phyloP scores from a whole-genome alignment of 2,888 invertebrate genomes.

The Agrochola litura region DNA sequence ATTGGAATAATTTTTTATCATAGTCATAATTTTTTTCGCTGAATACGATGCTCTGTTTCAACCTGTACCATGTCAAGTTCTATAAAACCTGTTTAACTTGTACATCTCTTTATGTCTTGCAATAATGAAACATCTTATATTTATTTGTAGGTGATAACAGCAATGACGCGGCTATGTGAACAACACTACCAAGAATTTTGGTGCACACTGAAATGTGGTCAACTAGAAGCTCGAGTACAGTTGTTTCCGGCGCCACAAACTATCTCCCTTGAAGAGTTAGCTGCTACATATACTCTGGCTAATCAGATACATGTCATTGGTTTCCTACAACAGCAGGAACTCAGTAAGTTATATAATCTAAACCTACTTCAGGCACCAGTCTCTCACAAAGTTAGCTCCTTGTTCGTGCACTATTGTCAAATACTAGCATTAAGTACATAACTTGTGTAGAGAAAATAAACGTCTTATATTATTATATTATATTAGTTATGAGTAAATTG shows the following conservation, averaged over 20 bases:
- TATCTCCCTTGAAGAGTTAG: slow-evolving; percentile 91
- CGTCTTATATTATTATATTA: no score
- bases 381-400: no score
- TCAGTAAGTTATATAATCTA: no score
- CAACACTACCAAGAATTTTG: slow-evolving; percentile 87
- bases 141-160: slow-evolving; percentile 75
- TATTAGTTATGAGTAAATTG: not conserved
- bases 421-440: no score
- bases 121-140: not conserved
- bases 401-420: no score
- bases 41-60: not conserved
- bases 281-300: slow-evolving; percentile 91
- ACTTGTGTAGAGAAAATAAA: no score
- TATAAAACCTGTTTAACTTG: not conserved
- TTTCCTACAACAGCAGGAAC: slow-evolving; percentile 96
- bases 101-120: not conserved
- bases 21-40: not conserved
- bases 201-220: slow-evolving; percentile 87
- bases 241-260: slow-evolving; percentile 89
- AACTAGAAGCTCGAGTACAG: slow-evolving; percentile 85
- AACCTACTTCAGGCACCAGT: no score
- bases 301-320: slow-evolving; percentile 96
- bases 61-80: not conserved
- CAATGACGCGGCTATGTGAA: slow-evolving; percentile 84
- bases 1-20: not conserved